Conservation (phyloP, 2,113 vertebrate genomes). For the Ctenodactylus gundi region DNA sequence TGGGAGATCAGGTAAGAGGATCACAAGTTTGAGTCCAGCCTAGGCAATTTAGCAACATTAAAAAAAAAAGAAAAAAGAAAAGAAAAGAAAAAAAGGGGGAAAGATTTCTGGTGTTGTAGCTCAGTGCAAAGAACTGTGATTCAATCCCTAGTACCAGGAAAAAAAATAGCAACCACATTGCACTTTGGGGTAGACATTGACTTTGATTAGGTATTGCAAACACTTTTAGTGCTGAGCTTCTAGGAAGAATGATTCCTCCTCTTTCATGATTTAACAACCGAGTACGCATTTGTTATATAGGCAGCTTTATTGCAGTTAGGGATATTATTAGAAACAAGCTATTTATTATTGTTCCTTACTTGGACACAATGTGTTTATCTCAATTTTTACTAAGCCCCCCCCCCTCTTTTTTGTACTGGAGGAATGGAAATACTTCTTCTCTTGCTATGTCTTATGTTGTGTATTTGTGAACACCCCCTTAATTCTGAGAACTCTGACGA, state of each 20-base stretch:
- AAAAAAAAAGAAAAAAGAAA: not conserved
- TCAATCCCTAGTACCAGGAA: not conserved
- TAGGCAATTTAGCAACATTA: not conserved
- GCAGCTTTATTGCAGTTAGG: not conserved
- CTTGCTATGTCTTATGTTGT: not conserved
- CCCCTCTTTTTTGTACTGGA: constrained; percentile 22
- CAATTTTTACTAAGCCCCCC: too few species aligned
- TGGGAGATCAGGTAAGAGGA: not conserved
- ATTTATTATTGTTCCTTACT: constrained; percentile 21
- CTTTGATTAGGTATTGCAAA: not conserved
- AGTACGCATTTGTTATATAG: not conserved
- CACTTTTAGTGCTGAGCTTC: not conserved
- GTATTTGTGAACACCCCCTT: not conserved
- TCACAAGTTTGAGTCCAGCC: not conserved
- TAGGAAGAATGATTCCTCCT: not conserved
- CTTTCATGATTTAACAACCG: not conserved
- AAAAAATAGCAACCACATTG: not conserved
- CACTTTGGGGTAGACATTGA: not conserved
- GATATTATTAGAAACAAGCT: constrained; percentile 25
- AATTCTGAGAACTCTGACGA: not conserved
- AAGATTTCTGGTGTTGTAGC: not conserved
- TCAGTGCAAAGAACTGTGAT: not conserved
- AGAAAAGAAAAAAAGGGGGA: not conserved
- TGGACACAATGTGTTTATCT: not conserved
- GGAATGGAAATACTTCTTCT: not conserved